phyloP scores from a whole-genome alignment of 2,113 vertebrate genomes.

The Cichladusa arquata region DNA sequence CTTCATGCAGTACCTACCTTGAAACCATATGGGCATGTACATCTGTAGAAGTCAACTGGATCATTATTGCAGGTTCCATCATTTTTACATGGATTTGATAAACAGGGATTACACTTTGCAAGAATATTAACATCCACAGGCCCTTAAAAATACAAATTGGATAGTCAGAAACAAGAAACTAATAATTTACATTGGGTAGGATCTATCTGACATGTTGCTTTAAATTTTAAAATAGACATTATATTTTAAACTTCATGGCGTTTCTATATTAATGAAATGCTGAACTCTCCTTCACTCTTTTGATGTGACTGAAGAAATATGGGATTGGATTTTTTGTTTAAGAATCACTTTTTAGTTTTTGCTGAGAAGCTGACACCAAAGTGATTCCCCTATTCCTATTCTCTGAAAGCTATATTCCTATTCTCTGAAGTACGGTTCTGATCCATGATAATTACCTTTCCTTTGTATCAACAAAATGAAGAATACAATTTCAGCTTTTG shows the following conservation, averaged over 20 bases:
- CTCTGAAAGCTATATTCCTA: neutral
- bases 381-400: neutral
- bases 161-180: neutral
- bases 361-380: neutral
- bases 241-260: neutral
- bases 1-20: slow-evolving; percentile 77
- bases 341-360: neutral
- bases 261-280: neutral
- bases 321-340: neutral
- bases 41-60: slow-evolving; percentile 94
- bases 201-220: neutral
- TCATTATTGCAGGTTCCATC: slow-evolving; percentile 94
- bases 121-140: slow-evolving; percentile 89
- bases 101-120: slow-evolving; percentile 95
- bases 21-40: slow-evolving; percentile 94
- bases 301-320: neutral
- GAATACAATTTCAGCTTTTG: neutral
- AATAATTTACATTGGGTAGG: neutral
- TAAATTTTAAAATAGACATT: neutral
- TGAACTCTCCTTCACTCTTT: neutral
- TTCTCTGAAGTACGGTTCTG: neutral
- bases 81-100: slow-evolving; percentile 95
- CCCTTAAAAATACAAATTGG: slow-evolving; percentile 75
- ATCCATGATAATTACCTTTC: neutral
- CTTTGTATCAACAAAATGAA: neutral